phyloP scores from a whole-genome alignment of 2,888 invertebrate species.

The Ormyrus thymus region DNA sequence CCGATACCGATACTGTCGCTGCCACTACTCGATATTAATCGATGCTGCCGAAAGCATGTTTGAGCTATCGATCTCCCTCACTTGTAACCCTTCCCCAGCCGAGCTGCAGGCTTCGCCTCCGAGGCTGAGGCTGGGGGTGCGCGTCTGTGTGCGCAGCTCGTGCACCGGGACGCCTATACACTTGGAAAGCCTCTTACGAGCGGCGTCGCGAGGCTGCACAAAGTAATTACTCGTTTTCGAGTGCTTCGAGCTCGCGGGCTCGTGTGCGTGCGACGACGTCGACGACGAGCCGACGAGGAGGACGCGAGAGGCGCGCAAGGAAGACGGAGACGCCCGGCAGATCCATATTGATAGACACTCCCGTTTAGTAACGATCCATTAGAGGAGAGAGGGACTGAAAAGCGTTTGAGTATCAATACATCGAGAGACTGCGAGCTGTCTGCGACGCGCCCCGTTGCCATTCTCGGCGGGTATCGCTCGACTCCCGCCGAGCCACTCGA shows the following conservation, averaged over 20 bases:
- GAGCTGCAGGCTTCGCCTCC: slow-evolving; percentile 36
- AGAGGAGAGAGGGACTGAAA: slow-evolving; percentile 23
- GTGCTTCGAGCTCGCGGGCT: slow-evolving; percentile 26
- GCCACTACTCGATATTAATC: slow-evolving; percentile 50
- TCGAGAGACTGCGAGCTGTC: slow-evolving; percentile 29
- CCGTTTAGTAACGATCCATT: slow-evolving; percentile 56
- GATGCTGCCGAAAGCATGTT: slow-evolving; percentile 53
- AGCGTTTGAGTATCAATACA: slow-evolving; percentile 47
- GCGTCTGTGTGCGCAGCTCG: neutral
- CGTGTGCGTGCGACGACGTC: too few species aligned
- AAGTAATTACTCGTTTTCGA: slow-evolving; percentile 55
- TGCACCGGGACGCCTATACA: neutral
- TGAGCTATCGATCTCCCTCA: slow-evolving; percentile 53
- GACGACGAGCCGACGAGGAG: too few species aligned
- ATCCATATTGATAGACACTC: slow-evolving; percentile 56
- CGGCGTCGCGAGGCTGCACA: slow-evolving; percentile 34
- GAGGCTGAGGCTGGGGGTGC: neutral
- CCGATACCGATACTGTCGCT: slow-evolving; percentile 32
- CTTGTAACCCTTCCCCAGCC: neutral
- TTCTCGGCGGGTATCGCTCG: neutral
- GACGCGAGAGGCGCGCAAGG: neutral
- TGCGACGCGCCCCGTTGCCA: neutral
- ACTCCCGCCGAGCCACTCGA: neutral
- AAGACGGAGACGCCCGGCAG: slow-evolving; percentile 23
- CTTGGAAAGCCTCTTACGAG: neutral